Evolutionary conservation across 2,888 invertebrate species (phyloP).

Genomic region (Philaethria dido): DNA sequence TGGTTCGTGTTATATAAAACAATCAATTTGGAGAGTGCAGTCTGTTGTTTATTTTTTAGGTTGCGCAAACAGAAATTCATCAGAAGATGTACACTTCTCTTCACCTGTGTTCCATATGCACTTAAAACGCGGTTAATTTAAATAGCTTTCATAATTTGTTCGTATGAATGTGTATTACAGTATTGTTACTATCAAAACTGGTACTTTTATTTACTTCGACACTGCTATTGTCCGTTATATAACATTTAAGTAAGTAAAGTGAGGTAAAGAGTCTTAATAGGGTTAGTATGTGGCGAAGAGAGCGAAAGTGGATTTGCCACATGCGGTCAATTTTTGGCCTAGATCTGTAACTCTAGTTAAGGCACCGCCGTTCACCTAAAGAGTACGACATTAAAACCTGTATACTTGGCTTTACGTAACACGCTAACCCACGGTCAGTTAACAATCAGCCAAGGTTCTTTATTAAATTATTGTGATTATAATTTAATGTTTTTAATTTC

Average conservation of each 20-base stretch:
- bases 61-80: conserved; percentile 29
- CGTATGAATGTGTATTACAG: neutral
- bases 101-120: neutral
- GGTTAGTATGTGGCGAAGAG: conserved; percentile 55
- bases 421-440: conserved; percentile 37
- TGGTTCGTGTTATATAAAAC: conserved; percentile 50
- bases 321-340: conserved; percentile 53
- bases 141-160: neutral
- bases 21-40: conserved; percentile 50
- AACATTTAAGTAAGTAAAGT: conserved; percentile 1
- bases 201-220: neutral
- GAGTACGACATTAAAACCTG: conserved; percentile 41
- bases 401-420: conserved; percentile 44
- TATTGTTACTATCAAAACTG: neutral
- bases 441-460: conserved; percentile 35
- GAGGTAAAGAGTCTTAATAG: conserved; percentile 44
- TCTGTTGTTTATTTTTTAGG: conserved; percentile 38
- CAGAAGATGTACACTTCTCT: neutral
- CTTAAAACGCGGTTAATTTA: neutral
- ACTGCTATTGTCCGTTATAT: neutral
- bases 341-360: conserved; percentile 45
- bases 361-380: conserved; percentile 46
- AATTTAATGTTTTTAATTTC: neutral
- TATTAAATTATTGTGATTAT: conserved; percentile 26
- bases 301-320: conserved; percentile 70